These are phyloP conservation scores for Drosophila sp. DNA, from an alignment of 1,140 invertebrate species.

Conservation along the genomic window DNA sequence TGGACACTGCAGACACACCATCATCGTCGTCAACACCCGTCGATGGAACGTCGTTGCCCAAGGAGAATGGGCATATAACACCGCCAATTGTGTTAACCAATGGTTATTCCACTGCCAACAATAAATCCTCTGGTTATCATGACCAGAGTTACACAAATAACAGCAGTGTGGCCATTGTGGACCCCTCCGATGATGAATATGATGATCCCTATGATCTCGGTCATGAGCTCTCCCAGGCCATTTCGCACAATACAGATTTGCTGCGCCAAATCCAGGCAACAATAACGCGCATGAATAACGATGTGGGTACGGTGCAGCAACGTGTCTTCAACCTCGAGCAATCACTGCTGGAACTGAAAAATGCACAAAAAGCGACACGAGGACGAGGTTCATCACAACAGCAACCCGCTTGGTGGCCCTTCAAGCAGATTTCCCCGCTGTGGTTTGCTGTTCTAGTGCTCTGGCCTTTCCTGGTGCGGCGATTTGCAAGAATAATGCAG, in stretches of 20 bases:
- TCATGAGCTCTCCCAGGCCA: slow-evolving; percentile 64
- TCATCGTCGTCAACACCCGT: slow-evolving; percentile 9
- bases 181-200: slow-evolving; percentile 90
- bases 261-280: slow-evolving; percentile 82
- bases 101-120: slow-evolving; percentile 37
- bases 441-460: slow-evolving; percentile 85
- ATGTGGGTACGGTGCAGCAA: slow-evolving; percentile 82
- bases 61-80: slow-evolving; percentile 41
- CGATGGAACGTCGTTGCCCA: neutral
- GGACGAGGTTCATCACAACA: slow-evolving; percentile 9
- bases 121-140: slow-evolving; percentile 40
- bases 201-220: slow-evolving; percentile 89
- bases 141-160: slow-evolving; percentile 73
- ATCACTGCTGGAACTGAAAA: slow-evolving; percentile 58
- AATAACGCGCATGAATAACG: slow-evolving; percentile 82
- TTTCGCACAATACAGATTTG: slow-evolving; percentile 62
- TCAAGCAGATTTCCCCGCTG: slow-evolving; percentile 84
- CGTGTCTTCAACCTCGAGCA: slow-evolving; percentile 82
- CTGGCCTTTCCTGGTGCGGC: slow-evolving; percentile 85
- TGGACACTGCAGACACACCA: neutral
- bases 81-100: slow-evolving; percentile 45
- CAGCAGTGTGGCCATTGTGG: slow-evolving; percentile 83
- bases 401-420: slow-evolving; percentile 84
- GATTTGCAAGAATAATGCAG: slow-evolving; percentile 59
- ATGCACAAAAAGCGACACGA: slow-evolving; percentile 32